phyloP scores from a whole-genome alignment of 2,888 invertebrate genomes.

The Chymomyza fuscimana region DNA sequence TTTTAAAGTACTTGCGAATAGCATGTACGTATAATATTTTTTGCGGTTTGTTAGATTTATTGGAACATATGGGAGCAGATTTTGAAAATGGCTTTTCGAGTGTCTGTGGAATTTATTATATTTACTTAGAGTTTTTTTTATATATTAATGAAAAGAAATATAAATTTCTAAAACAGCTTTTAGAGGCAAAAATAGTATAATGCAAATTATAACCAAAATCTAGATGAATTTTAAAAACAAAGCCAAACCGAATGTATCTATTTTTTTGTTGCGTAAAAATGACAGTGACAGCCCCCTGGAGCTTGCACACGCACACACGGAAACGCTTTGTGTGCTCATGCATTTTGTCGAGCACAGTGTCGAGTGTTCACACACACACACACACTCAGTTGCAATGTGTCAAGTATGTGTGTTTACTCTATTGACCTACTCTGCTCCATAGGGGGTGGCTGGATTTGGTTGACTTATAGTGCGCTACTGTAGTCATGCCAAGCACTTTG shows the following conservation, averaged over 20 bases:
- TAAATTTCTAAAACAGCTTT: too few species aligned
- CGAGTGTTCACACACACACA: constrained; percentile 35
- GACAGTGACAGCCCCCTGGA: constrained; percentile 9
- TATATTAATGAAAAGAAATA: too few species aligned
- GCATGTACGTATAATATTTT: too few species aligned
- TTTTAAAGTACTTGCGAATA: too few species aligned
- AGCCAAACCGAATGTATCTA: background rate
- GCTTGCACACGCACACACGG: background rate
- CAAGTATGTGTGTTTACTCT: constrained; percentile 48
- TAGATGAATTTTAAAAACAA: background rate
- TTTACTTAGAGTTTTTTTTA: too few species aligned
- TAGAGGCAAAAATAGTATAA: background rate
- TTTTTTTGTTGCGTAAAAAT: background rate
- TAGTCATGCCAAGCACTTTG: background rate
- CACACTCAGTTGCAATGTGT: constrained; percentile 38
- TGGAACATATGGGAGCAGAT: too few species aligned
- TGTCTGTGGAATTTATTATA: too few species aligned
- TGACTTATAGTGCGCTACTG: background rate
- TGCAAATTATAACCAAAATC: background rate
- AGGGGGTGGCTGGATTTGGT: background rate
- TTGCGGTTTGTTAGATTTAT: too few species aligned
- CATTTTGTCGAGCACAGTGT: constrained; percentile 40
- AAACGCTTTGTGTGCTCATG: constrained; percentile 1
- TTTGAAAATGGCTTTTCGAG: too few species aligned
- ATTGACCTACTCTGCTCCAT: constrained; percentile 50